Evolutionary conservation across 2,888 invertebrate genomes (phyloP).

Genomic region (Geotrupes spiniger): DNA sequence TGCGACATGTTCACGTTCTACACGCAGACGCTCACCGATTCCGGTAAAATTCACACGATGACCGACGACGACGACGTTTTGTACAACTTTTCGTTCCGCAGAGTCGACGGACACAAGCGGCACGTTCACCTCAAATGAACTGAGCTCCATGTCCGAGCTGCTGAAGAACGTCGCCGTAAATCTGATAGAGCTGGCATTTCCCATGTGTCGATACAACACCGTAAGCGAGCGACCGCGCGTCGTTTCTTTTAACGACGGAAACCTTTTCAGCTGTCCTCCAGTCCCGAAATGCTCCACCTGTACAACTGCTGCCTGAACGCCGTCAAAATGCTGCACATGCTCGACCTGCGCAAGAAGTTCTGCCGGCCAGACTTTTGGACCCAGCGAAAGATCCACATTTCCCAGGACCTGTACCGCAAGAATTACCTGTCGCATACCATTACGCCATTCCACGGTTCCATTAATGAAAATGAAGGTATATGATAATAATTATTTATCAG

Average conservation of each 20-base stretch:
- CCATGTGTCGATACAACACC: constrained; percentile 46
- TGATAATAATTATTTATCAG: constrained; percentile 9
- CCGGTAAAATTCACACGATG: constrained; percentile 32
- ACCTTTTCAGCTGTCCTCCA: constrained; percentile 34
- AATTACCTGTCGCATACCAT: constrained; percentile 46
- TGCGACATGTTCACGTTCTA: constrained; percentile 51
- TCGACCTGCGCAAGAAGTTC: constrained; percentile 80
- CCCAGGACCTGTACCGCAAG: constrained; percentile 44
- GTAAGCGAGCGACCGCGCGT: too few relatives aligned
- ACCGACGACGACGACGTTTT: too few relatives aligned
- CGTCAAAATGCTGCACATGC: constrained; percentile 64
- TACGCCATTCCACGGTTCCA: constrained; percentile 43
- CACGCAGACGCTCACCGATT: constrained; percentile 48
- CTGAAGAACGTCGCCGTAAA: constrained; percentile 45
- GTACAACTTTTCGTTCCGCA: constrained; percentile 19
- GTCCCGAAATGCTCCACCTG: constrained; percentile 45
- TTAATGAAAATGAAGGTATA: constrained; percentile 40
- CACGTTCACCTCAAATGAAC: constrained; percentile 43
- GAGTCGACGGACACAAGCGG: constrained; percentile 48
- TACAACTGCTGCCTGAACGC: constrained; percentile 45
- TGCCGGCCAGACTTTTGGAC: constrained; percentile 55
- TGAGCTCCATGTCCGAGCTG: constrained; percentile 45
- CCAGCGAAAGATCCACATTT: constrained; percentile 46
- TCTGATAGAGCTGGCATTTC: constrained; percentile 49
- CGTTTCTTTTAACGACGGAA: background rate